Evolutionary conservation across 92 coral and sea anemone species (phyloP).

Genomic region (Phymanthus crucifer): DNA sequence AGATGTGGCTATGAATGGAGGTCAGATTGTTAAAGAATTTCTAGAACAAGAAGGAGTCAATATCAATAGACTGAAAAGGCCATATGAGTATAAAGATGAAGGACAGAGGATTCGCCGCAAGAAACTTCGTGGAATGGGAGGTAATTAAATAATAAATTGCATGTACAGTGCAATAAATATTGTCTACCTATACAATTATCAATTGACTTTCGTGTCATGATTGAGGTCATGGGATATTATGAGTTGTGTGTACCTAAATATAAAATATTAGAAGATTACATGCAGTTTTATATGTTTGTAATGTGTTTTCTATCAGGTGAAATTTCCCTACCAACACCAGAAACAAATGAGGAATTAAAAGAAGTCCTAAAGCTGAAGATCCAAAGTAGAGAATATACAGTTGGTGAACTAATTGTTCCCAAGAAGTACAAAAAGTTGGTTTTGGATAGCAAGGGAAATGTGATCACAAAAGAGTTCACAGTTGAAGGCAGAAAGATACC

Average conservation of each 20-base stretch:
- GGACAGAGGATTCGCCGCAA: constrained; percentile 19
- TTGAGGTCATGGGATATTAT: background rate
- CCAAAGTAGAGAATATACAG: constrained; percentile 27
- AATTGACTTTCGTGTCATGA: background rate
- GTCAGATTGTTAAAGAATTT: constrained; percentile 29
- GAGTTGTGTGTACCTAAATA: background rate
- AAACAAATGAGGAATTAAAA: constrained; percentile 29
- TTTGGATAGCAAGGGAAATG: constrained; percentile 17
- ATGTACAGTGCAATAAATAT: background rate
- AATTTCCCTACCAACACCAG: constrained; percentile 33
- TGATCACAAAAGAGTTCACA: constrained; percentile 15
- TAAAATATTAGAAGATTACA: too few species aligned
- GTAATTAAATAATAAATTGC: background rate
- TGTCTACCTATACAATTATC: too few species aligned
- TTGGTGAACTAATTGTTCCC: constrained; percentile 49
- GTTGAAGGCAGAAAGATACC: constrained; percentile 44
- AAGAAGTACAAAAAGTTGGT: constrained; percentile 39
- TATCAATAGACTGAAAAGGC: constrained; percentile 15
- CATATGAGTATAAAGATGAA: background rate
- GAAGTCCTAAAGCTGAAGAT: constrained; percentile 18
- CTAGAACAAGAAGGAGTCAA: constrained; percentile 11
- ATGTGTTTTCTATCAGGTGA: constrained; percentile 13
- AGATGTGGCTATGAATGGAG: constrained; percentile 31
- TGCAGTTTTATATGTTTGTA: background rate
- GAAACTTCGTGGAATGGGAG: constrained; percentile 36